phyloP scores from a whole-genome alignment of 1,140 invertebrate genomes.

The fruit fly (Drosophila melanogaster) region DNA sequence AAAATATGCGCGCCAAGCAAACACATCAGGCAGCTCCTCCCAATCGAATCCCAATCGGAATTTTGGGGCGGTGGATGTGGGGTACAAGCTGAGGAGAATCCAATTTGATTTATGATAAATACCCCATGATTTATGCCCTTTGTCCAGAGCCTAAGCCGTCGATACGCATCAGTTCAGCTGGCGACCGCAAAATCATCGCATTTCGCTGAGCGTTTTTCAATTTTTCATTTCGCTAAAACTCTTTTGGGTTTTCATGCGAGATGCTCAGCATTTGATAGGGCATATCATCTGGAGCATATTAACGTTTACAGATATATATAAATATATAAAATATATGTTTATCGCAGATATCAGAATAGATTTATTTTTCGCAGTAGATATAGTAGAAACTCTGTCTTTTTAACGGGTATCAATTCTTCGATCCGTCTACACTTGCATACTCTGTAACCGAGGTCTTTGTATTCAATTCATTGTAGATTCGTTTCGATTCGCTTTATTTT shows the following conservation, averaged over 20 bases:
- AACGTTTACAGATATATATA: not conserved
- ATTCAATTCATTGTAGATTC: conserved; percentile 60
- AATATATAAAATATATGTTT: no score
- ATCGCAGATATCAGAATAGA: no score
- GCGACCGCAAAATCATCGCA: conserved; percentile 64
- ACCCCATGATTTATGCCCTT: conserved; percentile 79
- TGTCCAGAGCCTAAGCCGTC: conserved; percentile 72
- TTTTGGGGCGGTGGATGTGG: conserved; percentile 3
- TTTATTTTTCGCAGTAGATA: no score
- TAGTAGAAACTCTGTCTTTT: no score
- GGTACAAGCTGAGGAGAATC: conserved; percentile 59
- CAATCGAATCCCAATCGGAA: conserved; percentile 22
- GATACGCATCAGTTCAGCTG: conserved; percentile 51
- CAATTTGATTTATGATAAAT: conserved; percentile 83
- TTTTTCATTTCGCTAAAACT: conserved; percentile 75
- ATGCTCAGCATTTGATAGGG: conserved; percentile 12
- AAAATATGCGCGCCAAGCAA: conserved; percentile 63
- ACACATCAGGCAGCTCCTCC: conserved; percentile 26
- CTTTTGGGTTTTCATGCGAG: conserved; percentile 34
- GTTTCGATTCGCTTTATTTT: conserved; percentile 45
- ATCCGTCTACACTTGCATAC: not conserved
- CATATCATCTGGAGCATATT: conserved; percentile 3
- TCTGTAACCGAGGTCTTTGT: conserved; percentile 7
- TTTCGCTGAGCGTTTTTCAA: conserved; percentile 58
- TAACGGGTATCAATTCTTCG: not conserved